Base-by-base conservation (phyloP, 2,888 invertebrate genomes). In the Tachina lurida region DNA sequence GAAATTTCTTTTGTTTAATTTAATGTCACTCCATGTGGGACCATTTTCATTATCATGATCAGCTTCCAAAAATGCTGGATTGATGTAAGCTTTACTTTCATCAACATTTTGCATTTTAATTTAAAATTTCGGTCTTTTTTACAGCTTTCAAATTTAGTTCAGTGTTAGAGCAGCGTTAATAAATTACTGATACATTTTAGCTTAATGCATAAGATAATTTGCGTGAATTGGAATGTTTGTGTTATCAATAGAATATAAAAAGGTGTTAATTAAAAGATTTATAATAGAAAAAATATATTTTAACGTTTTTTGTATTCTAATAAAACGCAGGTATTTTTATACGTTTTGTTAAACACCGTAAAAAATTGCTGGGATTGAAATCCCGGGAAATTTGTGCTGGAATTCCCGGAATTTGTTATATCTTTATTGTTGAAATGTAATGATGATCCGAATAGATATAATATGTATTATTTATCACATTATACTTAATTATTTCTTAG, bases 11-110 rank as follows among this genome's bases (percentile, higher is more conserved):
- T 22, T 62, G 22, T n/a, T 62, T 10, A 84, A 22, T 68, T 81
- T 76, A 1, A 84, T 81, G 41, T 84, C 68, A 41, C 10, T 15
- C 31, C 19, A 73, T 19, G 62, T 60, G 7, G 43, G 22, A 1
- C 10, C 2, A 4, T 12, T 49, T 74, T 17, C 15, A 7, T 65
- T 10, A 15, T 17, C 45, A 43, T 19, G 43, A 0, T 68, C 68
- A n/a, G 68, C 65, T 2, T 22, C 10, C 2, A 13, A 45, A 71
- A 79, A 75, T 17, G 22, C 49, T 10, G 68, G 75, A 71, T 84
- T 84, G 3, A 10, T 7, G 19, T 74, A 78, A 1, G 63, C 22
- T 45, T 31, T 60, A 45, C 65, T 47, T 47, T 71, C 47, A 1
- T 56, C 43, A 9, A 10, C 13, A 12, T n/a, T 43, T 10, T 54